phyloP scores from a whole-genome alignment of 2,113 vertebrate species.

The Anser brachyrhynchus region DNA sequence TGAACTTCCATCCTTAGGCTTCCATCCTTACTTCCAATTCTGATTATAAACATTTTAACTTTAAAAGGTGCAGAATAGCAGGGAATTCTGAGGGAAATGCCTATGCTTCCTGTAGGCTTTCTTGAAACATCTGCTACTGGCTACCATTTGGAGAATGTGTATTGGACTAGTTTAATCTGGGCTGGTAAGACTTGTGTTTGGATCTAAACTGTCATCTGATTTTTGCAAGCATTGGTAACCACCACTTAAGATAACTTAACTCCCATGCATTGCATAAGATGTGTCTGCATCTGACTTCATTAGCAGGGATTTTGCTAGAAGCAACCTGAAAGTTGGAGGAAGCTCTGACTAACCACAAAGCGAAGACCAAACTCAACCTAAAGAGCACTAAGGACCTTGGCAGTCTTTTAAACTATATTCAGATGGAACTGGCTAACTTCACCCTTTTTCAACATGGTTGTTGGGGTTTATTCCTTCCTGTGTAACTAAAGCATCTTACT shows the following conservation, averaged over 20 bases:
- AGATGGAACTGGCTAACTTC: background rate
- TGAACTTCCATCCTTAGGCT: background rate
- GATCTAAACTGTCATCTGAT: background rate
- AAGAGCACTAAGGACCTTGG: background rate
- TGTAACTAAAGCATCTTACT: background rate
- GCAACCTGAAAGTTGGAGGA: background rate
- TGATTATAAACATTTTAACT: background rate
- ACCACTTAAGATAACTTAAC: background rate
- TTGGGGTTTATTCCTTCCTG: background rate
- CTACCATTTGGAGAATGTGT: rapidly evolving
- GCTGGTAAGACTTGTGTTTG: background rate
- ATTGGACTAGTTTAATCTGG: background rate
- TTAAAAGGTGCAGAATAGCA: background rate
- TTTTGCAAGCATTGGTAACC: background rate
- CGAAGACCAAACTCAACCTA: background rate
- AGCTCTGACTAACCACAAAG: background rate
- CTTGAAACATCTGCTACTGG: background rate
- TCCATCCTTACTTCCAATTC: background rate
- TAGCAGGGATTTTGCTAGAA: background rate
- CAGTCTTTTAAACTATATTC: background rate
- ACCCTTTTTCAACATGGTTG: background rate
- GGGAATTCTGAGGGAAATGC: background rate
- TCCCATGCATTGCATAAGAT: background rate
- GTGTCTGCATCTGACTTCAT: background rate
- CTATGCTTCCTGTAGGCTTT: background rate